A percentile compares a stretch with the other conserved stretches of the same genome.
Conservation (phyloP, 2,888 invertebrate genomes). For the Prosopocoilus inquinatus region DNA sequence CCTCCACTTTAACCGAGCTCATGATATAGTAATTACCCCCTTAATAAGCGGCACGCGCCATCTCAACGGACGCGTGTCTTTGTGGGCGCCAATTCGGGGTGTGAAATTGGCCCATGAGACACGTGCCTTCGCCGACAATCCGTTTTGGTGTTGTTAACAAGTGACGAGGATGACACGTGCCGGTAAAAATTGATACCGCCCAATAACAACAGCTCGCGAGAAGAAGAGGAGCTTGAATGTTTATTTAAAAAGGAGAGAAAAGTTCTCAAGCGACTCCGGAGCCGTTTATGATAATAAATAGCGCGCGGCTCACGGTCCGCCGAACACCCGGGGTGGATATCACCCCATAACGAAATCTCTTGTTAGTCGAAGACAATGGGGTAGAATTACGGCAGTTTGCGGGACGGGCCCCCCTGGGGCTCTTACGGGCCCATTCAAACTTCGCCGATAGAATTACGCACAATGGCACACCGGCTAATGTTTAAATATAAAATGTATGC, state of each 20-base stretch:
- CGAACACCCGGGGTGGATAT: constrained; percentile 12
- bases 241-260: too few relatives aligned
- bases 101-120: not conserved
- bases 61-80: not conserved
- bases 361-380: constrained; percentile 23
- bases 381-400: constrained; percentile 23
- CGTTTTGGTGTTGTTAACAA: not conserved
- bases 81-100: not conserved
- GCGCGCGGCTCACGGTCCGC: constrained; percentile 19
- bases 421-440: constrained; percentile 15
- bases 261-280: not conserved
- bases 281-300: constrained; percentile 1
- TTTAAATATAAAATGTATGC: constrained; percentile 10
- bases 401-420: constrained; percentile 18
- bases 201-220: not conserved
- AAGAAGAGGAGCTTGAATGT: not conserved
- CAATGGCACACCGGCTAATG: constrained; percentile 20
- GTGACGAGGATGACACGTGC: not conserved
- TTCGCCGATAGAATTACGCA: constrained; percentile 18
- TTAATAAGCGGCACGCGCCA: not conserved
- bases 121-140: not conserved
- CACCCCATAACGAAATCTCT: constrained; percentile 21
- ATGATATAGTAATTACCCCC: not conserved
- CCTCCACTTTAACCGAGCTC: too few relatives aligned
- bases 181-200: not conserved